Evolutionary conservation across 2,888 invertebrate species (phyloP).

Genomic region (Azorinus chamasolen): DNA sequence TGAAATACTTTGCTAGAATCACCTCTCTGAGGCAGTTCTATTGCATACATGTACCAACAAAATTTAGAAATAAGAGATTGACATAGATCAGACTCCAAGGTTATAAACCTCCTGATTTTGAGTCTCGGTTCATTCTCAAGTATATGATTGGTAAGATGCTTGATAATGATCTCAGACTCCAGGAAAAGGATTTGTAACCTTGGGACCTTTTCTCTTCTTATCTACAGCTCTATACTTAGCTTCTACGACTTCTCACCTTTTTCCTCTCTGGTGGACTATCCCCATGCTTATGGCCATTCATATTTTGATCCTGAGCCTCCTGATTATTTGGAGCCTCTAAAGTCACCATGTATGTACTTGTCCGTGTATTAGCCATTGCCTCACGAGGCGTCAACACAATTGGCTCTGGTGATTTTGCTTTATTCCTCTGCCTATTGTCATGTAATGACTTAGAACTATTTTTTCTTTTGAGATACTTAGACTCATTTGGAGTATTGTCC

Average conservation of each 20-base stretch:
- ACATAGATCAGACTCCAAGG: no score
- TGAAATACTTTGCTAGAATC: no score
- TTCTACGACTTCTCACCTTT: constrained; percentile 68
- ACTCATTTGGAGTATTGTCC: constrained; percentile 64
- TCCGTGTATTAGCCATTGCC: constrained; percentile 43
- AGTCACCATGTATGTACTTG: constrained; percentile 71
- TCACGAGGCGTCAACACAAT: constrained; percentile 65
- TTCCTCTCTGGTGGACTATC: constrained; percentile 74
- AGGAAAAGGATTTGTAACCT: no score
- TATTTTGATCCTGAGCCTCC: constrained; percentile 42
- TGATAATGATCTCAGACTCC: no score
- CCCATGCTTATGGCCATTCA: constrained; percentile 55
- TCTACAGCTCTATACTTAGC: no score
- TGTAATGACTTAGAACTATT: constrained; percentile 64
- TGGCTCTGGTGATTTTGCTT: constrained; percentile 58
- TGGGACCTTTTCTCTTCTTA: no score
- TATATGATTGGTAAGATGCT: no score
- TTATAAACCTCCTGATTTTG: no score
- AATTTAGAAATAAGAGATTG: no score
- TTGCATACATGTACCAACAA: no score
- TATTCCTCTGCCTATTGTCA: constrained; percentile 55
- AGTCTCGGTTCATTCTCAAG: no score
- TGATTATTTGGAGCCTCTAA: constrained; percentile 67
- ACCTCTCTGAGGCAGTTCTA: no score
- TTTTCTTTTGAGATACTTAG: constrained; percentile 73